Percentiles rank a stretch among this genome's conserved stretches.
Conservation (phyloP, 2,888 invertebrate species). For the Erebia ligea region DNA sequence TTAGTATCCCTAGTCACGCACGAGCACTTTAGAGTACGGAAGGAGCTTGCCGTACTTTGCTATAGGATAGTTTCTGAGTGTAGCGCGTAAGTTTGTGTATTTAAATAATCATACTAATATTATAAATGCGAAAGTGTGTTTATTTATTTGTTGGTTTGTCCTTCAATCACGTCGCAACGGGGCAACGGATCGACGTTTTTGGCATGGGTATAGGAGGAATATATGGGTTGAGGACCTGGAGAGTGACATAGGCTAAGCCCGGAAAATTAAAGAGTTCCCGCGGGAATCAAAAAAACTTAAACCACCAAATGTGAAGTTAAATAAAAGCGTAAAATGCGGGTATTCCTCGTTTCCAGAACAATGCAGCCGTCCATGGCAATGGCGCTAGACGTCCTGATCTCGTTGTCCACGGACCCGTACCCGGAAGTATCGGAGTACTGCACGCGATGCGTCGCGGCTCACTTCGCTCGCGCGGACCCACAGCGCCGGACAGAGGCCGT, state of each 20-base stretch:
- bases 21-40: conserved; percentile 84
- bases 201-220: too few relatives aligned
- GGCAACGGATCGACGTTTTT: too few relatives aligned
- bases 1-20: conserved; percentile 83
- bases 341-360: conserved; percentile 70
- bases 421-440: conserved; percentile 76
- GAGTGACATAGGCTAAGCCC: too few relatives aligned
- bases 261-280: too few relatives aligned
- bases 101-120: too few relatives aligned
- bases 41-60: conserved; percentile 84
- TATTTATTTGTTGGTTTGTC: too few relatives aligned
- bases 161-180: too few relatives aligned
- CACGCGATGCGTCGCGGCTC: conserved; percentile 62
- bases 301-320: too few relatives aligned
- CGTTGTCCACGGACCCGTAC: conserved; percentile 86
- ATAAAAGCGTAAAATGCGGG: neutral
- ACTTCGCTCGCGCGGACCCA: conserved; percentile 55
- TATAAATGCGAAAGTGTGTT: too few relatives aligned
- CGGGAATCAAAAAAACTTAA: too few relatives aligned
- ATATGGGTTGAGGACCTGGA: too few relatives aligned
- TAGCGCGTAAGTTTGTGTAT: conserved; percentile 69
- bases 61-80: conserved; percentile 83
- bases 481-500: conserved; percentile 63
- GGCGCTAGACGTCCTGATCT: conserved; percentile 86
- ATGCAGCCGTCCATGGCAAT: conserved; percentile 84